phyloP scores from a whole-genome alignment of 2,888 invertebrate species.

The Falcaria lacertinaria region DNA sequence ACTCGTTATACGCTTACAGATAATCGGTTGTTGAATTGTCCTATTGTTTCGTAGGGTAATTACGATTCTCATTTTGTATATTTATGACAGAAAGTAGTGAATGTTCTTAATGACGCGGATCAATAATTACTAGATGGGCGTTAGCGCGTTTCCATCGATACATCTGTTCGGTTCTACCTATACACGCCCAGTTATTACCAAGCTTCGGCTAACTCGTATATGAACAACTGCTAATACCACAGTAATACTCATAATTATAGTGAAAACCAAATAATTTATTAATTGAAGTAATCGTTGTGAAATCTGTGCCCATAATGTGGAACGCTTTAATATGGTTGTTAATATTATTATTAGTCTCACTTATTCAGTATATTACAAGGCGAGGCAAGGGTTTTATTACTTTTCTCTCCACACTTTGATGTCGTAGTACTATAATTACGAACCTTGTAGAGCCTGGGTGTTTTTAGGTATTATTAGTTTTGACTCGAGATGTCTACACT shows the following conservation, averaged over 20 bases:
- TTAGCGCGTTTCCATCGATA: neutral
- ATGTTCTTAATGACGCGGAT: no score
- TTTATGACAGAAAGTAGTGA: no score
- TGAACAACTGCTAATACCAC: slow-evolving; percentile 47
- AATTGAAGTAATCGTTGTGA: slow-evolving; percentile 37
- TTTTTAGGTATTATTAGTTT: no score
- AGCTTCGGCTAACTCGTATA: slow-evolving; percentile 23
- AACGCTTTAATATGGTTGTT: slow-evolving; percentile 22
- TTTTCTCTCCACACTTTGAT: neutral
- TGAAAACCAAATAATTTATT: slow-evolving; percentile 41
- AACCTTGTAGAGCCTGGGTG: no score
- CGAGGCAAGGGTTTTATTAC: neutral
- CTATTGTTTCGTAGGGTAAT: no score
- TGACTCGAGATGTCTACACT: no score
- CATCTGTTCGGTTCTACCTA: neutral
- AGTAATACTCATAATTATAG: slow-evolving; percentile 34
- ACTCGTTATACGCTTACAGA: no score
- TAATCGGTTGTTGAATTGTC: no score
- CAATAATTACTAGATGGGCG: no score
- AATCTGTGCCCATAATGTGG: slow-evolving; percentile 28
- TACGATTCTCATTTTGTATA: no score
- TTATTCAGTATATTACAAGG: slow-evolving; percentile 3
- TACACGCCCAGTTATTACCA: slow-evolving; percentile 32
- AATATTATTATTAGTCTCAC: slow-evolving; percentile 13
- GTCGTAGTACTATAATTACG: no score